Percentiles rank a stretch among this genome's conserved stretches.
Evolutionary conservation across 1,140 invertebrate genomes (phyloP).

Genomic region (Augochlora pura): DNA sequence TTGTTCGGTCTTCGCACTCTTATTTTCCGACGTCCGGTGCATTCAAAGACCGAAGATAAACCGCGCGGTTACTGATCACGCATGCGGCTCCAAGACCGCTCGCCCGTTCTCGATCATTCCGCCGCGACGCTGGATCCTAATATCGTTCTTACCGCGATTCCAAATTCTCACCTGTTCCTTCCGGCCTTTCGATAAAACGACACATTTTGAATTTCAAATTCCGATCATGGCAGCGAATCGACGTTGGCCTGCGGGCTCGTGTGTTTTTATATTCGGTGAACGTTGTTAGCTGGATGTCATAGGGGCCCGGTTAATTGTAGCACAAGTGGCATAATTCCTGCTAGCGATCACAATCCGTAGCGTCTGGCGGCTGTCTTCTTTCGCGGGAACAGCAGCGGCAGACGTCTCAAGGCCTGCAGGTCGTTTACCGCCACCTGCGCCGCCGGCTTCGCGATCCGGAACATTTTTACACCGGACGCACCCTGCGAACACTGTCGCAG

Average conservation of each 20-base stretch:
- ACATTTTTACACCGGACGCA: slow-evolving; percentile 63
- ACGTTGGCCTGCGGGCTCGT: no score
- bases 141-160: no score
- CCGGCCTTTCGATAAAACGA: no score
- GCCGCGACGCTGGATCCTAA: no score
- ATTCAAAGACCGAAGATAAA: slow-evolving; percentile 41
- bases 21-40: slow-evolving; percentile 21
- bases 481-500: slow-evolving; percentile 7
- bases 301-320: neutral
- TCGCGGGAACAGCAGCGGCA: slow-evolving; percentile 52
- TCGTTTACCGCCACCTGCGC: slow-evolving; percentile 79
- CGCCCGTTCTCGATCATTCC: slow-evolving; percentile 1
- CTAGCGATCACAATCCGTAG: slow-evolving; percentile 31
- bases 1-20: slow-evolving; percentile 1
- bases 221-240: no score
- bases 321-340: slow-evolving; percentile 16
- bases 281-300: neutral
- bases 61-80: no score
- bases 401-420: slow-evolving; percentile 78
- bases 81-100: slow-evolving; percentile 15
- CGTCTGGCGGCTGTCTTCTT: slow-evolving; percentile 45
- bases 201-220: no score
- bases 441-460: slow-evolving; percentile 69
- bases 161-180: no score
- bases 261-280: no score